phyloP scores from a whole-genome alignment of 2,797 vertebrate genomes.

The Malurus splendens region DNA sequence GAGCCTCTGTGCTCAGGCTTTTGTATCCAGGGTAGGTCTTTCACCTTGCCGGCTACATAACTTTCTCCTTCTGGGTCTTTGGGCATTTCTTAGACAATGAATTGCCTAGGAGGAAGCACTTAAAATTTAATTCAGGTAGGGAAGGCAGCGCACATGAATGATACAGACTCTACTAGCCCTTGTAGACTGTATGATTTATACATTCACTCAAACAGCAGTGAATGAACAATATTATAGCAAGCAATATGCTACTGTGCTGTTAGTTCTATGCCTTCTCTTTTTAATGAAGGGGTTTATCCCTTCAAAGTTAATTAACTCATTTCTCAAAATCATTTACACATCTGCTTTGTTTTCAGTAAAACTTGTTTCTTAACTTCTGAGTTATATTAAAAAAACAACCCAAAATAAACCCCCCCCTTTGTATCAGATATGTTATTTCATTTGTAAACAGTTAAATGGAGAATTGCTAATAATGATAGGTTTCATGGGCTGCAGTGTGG shows the following conservation, averaged over 20 bases:
- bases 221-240: background rate
- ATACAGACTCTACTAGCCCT: background rate
- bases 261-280: slow-evolving; percentile 10
- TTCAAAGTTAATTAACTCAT: slow-evolving; percentile 42
- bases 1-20: slow-evolving; percentile 8
- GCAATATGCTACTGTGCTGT: background rate
- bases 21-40: background rate
- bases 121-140: slow-evolving; percentile 10
- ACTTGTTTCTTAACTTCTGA: background rate
- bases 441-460: background rate
- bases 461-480: background rate
- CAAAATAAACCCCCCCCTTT: fast-evolving
- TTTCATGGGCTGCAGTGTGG: background rate
- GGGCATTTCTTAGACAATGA: background rate
- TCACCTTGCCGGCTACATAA: slow-evolving; percentile 35
- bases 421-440: background rate
- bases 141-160: background rate
- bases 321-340: slow-evolving; percentile 48
- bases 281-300: slow-evolving; percentile 24
- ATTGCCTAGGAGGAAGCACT: slow-evolving; percentile 8
- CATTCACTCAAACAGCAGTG: background rate
- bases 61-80: background rate
- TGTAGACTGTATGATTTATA: slow-evolving; percentile 8
- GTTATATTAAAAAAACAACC: background rate
- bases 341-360: slow-evolving; percentile 15